Conservation (phyloP, 1,140 invertebrate species). For the Oryzaephilus surinamensis region DNA sequence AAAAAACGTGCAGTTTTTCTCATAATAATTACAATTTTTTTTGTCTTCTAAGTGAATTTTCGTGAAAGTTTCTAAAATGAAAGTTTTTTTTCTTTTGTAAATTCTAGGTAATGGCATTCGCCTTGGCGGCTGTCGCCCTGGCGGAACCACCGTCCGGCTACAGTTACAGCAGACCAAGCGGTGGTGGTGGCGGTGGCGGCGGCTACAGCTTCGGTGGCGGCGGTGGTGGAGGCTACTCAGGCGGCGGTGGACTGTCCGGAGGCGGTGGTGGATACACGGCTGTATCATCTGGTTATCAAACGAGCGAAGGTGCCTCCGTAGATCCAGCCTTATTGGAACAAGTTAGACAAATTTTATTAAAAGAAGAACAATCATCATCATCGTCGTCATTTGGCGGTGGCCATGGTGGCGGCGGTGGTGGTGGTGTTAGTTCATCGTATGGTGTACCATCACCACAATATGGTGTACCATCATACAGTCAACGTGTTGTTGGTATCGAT, state of each 20-base stretch:
- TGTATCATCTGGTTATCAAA: slow-evolving; percentile 60
- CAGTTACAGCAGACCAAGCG: slow-evolving; percentile 48
- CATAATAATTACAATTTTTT: neutral
- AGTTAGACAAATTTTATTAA: slow-evolving; percentile 68
- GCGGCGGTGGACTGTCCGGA: slow-evolving; percentile 38
- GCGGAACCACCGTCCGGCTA: slow-evolving; percentile 56
- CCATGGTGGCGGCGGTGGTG: slow-evolving; percentile 35
- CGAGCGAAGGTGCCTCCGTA: slow-evolving; percentile 65
- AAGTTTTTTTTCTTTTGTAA: slow-evolving; percentile 37
- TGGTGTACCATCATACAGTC: slow-evolving; percentile 45
- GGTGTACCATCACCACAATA: slow-evolving; percentile 48
- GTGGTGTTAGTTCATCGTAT: slow-evolving; percentile 39
- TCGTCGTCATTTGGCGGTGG: slow-evolving; percentile 38
- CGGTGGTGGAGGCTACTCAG: slow-evolving; percentile 35
- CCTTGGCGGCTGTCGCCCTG: slow-evolving; percentile 45
- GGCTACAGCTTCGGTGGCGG: too few relatives aligned
- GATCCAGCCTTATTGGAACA: slow-evolving; percentile 67
- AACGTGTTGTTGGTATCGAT: slow-evolving; percentile 59
- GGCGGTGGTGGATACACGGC: slow-evolving; percentile 60
- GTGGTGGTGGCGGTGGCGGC: slow-evolving; percentile 38
- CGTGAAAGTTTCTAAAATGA: neutral
- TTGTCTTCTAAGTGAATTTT: neutral
- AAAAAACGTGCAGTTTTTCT: neutral
- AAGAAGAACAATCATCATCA: slow-evolving; percentile 58
- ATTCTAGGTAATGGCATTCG: slow-evolving; percentile 55